phyloP scores from a whole-genome alignment of 2,113 vertebrate genomes.

The Dasyurus viverrinus region DNA sequence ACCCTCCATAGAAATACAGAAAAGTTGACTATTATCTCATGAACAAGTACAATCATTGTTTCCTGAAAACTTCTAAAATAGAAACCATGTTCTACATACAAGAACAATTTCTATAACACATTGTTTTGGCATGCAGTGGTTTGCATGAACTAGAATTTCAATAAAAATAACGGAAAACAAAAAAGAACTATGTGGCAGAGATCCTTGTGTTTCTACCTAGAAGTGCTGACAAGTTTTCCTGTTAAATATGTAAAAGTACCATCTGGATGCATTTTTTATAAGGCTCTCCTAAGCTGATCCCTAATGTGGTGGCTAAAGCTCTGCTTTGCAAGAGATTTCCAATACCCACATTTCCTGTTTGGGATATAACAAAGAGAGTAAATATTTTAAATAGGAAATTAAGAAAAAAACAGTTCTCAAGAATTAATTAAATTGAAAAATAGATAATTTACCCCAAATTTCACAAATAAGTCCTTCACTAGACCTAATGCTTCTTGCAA shows the following conservation, averaged over 20 bases:
- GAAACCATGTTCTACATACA: neutral
- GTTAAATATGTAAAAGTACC: neutral
- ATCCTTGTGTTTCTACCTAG: neutral
- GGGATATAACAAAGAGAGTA: neutral
- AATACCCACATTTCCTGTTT: neutral
- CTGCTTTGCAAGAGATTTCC: neutral
- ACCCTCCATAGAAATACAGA: conserved; percentile 17
- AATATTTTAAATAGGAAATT: conserved; percentile 13
- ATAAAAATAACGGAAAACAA: neutral
- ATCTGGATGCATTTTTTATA: neutral
- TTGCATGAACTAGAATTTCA: neutral
- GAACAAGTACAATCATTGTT: conserved; percentile 14
- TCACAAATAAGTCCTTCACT: neutral
- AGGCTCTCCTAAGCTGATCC: neutral
- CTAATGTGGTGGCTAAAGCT: neutral
- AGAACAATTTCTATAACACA: neutral
- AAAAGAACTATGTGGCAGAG: neutral
- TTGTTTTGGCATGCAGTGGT: neutral
- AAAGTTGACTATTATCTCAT: conserved; percentile 13
- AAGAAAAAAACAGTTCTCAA: conserved; percentile 30
- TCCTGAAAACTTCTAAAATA: neutral
- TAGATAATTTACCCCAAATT: neutral
- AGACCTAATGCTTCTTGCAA: neutral
- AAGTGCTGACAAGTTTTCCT: conserved; percentile 14
- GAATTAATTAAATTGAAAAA: neutral